Evolutionary conservation across 2,888 invertebrate genomes (phyloP).

Genomic region (Caenorhabditis wallacei): DNA sequence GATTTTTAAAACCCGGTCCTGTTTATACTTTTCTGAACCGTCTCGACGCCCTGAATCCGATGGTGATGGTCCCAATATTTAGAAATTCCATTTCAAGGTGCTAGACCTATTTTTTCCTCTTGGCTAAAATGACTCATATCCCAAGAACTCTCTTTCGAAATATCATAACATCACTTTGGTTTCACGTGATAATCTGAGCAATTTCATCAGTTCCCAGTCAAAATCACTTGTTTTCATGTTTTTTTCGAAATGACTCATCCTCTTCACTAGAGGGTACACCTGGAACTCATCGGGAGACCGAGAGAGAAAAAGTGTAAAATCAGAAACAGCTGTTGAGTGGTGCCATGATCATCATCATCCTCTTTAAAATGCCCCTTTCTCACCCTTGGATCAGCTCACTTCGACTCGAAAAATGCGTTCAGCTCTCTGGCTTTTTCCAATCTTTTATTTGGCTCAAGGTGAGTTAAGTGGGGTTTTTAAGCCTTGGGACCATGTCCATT

Average conservation of each 20-base stretch:
- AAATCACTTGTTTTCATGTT: neutral
- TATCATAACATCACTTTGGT: no score
- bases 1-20: no score
- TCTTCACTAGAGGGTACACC: neutral
- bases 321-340: constrained; percentile 9
- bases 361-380: constrained; percentile 15
- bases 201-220: no score
- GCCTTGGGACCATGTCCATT: neutral
- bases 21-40: no score
- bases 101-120: no score
- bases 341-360: constrained; percentile 8
- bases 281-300: neutral
- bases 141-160: no score
- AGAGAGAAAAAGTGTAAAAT: constrained; percentile 9
- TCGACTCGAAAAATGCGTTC: constrained; percentile 33
- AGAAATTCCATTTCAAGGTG: no score
- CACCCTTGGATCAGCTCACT: neutral
- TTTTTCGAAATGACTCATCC: neutral
- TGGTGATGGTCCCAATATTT: no score
- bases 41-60: no score
- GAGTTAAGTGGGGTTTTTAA: constrained; percentile 14
- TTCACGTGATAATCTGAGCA: neutral
- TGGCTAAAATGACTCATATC: no score
- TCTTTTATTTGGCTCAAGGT: constrained; percentile 44
- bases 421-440: constrained; percentile 26